These are phyloP conservation scores for Phyto melanocephala DNA, from an alignment of 2,888 invertebrate species.

Conservation along the genomic window DNA sequence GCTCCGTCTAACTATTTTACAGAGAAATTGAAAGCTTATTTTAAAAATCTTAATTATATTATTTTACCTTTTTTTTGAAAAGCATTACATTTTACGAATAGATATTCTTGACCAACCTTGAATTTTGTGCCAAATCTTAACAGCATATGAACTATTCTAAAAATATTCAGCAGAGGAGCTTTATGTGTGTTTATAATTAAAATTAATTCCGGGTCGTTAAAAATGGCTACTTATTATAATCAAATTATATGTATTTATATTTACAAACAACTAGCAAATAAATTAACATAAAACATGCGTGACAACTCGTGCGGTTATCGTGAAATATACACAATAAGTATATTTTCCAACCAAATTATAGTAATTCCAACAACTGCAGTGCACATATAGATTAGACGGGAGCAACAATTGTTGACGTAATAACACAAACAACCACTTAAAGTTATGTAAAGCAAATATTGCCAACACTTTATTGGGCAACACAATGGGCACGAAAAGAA, in stretches of 20 bases:
- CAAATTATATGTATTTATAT: no score
- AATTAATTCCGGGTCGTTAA: slow-evolving; percentile 50
- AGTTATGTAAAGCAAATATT: slow-evolving; percentile 15
- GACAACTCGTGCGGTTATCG: slow-evolving; percentile 66
- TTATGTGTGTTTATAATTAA: slow-evolving; percentile 38
- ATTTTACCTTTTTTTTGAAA: no score
- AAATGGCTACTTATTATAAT: slow-evolving; percentile 5
- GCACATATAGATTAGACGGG: neutral
- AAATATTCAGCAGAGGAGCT: slow-evolving; percentile 8
- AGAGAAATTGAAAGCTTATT: no score
- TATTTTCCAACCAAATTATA: slow-evolving; percentile 34
- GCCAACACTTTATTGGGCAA: slow-evolving; percentile 22
- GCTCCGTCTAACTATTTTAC: no score
- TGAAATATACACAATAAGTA: slow-evolving; percentile 46
- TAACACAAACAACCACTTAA: neutral
- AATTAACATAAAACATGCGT: slow-evolving; percentile 59
- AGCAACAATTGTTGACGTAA: slow-evolving; percentile 2
- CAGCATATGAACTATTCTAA: neutral
- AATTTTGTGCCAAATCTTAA: neutral
- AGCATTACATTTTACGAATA: no score
- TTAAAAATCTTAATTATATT: no score
- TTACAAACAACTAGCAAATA: no score
- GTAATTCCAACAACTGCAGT: slow-evolving; percentile 20
- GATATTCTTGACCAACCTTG: slow-evolving; percentile 27
- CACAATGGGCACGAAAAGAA: slow-evolving; percentile 17